phyloP scores from a whole-genome alignment of 2,797 vertebrate species.

The Glyptemys insculpta region DNA sequence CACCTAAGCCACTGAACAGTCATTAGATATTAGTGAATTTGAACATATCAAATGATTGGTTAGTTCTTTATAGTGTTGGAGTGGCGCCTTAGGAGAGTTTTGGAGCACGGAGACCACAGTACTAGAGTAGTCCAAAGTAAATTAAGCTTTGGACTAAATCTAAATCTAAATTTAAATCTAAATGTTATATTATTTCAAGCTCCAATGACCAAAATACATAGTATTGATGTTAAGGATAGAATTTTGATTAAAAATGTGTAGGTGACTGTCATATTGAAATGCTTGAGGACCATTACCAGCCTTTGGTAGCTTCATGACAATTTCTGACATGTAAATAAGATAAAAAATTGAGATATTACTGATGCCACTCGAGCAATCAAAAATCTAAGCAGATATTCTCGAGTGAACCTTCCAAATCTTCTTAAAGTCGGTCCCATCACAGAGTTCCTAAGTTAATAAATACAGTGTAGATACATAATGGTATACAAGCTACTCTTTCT shows the following conservation, averaged over 20 bases:
- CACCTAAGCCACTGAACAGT: not conserved
- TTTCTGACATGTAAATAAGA: not conserved
- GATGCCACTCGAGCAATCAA: not conserved
- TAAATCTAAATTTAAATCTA: no score
- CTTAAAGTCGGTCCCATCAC: not conserved
- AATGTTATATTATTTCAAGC: no score
- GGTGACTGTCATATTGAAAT: not conserved
- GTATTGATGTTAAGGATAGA: not conserved
- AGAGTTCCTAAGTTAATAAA: not conserved
- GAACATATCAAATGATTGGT: not conserved
- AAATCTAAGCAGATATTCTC: not conserved
- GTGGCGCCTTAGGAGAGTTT: not conserved
- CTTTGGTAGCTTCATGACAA: not conserved
- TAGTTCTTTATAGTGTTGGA: not conserved
- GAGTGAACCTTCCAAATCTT: not conserved
- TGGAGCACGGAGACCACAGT: not conserved
- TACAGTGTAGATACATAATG: not conserved
- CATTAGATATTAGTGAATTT: not conserved
- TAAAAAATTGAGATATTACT: not conserved
- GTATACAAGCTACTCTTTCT: not conserved
- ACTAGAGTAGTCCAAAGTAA: not conserved
- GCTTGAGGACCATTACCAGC: not conserved
- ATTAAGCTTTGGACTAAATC: no score
- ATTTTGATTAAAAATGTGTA: not conserved
- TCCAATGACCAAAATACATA: not conserved